phyloP scores from a whole-genome alignment of 2,113 vertebrate genomes.

The Sterna hirundo region DNA sequence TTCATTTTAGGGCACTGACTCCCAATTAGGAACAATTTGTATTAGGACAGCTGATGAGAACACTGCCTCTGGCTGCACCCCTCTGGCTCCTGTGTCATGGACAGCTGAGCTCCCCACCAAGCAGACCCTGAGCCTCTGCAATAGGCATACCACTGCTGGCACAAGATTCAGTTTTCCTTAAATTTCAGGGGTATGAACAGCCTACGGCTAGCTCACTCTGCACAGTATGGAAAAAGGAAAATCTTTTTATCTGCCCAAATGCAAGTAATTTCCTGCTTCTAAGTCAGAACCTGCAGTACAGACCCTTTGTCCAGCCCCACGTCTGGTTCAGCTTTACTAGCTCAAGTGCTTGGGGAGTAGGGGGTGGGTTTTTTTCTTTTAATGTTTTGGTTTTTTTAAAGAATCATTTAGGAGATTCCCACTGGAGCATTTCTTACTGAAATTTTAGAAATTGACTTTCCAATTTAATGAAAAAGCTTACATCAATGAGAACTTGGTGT shows the following conservation, averaged over 20 bases:
- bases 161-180: neutral
- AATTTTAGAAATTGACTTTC: neutral
- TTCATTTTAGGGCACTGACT: neutral
- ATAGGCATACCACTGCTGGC: neutral
- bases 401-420: neutral
- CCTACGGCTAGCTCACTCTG: neutral
- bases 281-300: neutral
- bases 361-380: neutral
- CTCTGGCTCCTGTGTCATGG: neutral
- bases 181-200: neutral
- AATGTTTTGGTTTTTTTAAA: neutral
- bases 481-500: neutral
- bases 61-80: neutral
- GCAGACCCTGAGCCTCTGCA: neutral
- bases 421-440: neutral
- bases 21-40: neutral
- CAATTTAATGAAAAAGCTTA: neutral
- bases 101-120: neutral
- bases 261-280: neutral
- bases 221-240: neutral
- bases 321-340: neutral
- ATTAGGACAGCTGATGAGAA: slow-evolving; percentile 7
- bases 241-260: neutral
- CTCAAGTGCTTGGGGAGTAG: neutral
- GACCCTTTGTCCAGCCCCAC: neutral